phyloP scores from a whole-genome alignment of 2,797 vertebrate genomes.

The Steatocranus sp. region DNA sequence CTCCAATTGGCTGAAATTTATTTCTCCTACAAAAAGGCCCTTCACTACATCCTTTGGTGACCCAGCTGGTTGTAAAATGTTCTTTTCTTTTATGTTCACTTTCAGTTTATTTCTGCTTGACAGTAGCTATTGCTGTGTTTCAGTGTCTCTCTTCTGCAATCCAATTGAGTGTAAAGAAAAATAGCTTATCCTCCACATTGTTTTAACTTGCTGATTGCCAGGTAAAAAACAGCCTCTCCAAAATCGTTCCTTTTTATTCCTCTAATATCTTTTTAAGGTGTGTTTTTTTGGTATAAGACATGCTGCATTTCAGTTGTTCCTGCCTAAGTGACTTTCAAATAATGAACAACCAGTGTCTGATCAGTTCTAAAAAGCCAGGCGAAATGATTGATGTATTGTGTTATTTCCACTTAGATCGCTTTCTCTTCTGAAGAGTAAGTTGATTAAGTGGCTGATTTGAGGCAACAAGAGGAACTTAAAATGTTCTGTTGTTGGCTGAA shows the following conservation, averaged over 20 bases:
- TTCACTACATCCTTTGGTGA: not conserved
- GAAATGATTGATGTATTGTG: constrained; percentile 39
- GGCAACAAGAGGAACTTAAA: not conserved
- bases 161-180: not conserved
- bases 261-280: not conserved
- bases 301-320: constrained; percentile 10
- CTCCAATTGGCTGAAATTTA: constrained; percentile 35
- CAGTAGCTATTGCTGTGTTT: not conserved
- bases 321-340: constrained; percentile 22
- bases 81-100: not conserved
- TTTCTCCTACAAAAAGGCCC: not conserved
- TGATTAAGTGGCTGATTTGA: not conserved
- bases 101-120: constrained; percentile 16
- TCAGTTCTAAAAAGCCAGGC: constrained; percentile 29
- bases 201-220: not conserved
- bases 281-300: not conserved
- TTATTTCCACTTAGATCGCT: not conserved
- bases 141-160: not conserved
- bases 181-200: not conserved
- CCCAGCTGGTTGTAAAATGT: not conserved
- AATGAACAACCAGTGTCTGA: constrained; percentile 16
- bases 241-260: not conserved
- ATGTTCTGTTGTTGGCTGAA: constrained; percentile 10
- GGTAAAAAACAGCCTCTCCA: not conserved
- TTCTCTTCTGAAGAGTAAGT: not conserved